Percentiles rank a stretch among this genome's conserved stretches.
These are phyloP conservation scores for Passer domesticus DNA, from an alignment of 2,113 vertebrate genomes.

Conservation along the genomic window DNA sequence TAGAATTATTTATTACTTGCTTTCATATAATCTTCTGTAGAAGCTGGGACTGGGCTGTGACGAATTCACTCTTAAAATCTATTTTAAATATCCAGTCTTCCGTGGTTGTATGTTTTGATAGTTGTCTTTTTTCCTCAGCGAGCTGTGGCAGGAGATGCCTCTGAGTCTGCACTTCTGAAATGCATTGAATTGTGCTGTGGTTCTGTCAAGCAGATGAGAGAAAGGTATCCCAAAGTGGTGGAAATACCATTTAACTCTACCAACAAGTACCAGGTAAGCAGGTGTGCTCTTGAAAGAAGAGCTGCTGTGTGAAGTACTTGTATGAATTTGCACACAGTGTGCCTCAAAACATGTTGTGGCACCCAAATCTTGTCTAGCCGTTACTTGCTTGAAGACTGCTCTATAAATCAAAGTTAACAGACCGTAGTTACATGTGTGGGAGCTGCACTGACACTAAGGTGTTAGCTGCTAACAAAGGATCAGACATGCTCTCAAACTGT, in stretches of 20 bases:
- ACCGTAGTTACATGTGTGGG: neutral
- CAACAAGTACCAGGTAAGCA: conserved; percentile 83
- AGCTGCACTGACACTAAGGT: neutral
- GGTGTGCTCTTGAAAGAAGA: neutral
- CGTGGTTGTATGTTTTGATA: neutral
- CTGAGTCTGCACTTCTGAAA: conserved; percentile 81
- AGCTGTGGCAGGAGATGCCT: conserved; percentile 80
- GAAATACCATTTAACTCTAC: conserved; percentile 86
- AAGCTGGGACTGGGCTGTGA: neutral
- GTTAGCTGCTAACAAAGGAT: neutral
- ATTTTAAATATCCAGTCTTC: neutral
- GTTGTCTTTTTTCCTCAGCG: conserved; percentile 60
- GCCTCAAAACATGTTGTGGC: neutral
- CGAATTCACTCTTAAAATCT: neutral
- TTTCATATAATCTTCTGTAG: neutral
- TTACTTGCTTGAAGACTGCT: neutral
- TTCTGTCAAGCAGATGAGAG: conserved; percentile 80
- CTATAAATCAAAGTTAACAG: neutral
- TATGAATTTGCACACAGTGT: neutral
- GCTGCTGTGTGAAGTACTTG: neutral
- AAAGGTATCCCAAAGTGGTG: conserved; percentile 77
- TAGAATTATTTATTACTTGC: neutral
- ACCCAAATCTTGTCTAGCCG: neutral
- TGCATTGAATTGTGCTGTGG: conserved; percentile 83
- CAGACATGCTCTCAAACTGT: neutral